Base-by-base conservation (phyloP, 2,113 vertebrate genomes). In the Isichthys henryi region DNA sequence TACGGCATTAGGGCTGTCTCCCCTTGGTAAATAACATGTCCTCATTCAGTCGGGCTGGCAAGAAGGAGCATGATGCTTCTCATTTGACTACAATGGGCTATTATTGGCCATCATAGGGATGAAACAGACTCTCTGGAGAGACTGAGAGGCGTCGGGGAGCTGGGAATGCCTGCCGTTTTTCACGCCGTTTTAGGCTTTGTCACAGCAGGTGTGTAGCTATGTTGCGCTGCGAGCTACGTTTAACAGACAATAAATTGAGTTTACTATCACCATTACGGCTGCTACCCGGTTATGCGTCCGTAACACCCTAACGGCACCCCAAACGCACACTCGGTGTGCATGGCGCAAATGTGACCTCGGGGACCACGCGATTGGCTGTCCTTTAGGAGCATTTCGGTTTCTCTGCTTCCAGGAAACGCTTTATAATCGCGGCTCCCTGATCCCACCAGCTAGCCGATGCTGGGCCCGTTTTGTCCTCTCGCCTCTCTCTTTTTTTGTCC, bases 101-200 rank as follows among this genome's bases (percentile, higher is more conserved):
- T 96, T 96, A 96, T 96, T 96, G 96, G 96, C 96, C 95, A 96
- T 96, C 95, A 96, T 96, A 95, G 95, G 96, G 95, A 96, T 96
- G 95, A 94, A 95, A 94, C 95, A 95, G 95, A 96, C 95, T 96
- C 96, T 96, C 96, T 94, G 94, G 96, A 96, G 96, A 96, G 94
- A 95, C 92, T 93, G 94, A 93, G 93, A 93, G 94, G 94, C 95
- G 95, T 96, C 91, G 91, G 93, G 96, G 95, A 96, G 96, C 96
- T 96, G 95, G 95, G 96, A 95, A 95, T 95, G 95, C 96, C 95
- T 95, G 94, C 95, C 95, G 94, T 95, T 95, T 94, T 94, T 96
- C 95, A 95, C 93, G 90, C 91, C 93, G 91, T 93, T 93, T 95
- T 95, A 93, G 94, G 93, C 82, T 77, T 94, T 94, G 95, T 94